Percentiles rank a stretch among this genome's conserved stretches.
These are phyloP conservation scores for Sminthopsis crassicaudata DNA, from an alignment of 2,113 vertebrate species.

Conservation along the genomic window DNA sequence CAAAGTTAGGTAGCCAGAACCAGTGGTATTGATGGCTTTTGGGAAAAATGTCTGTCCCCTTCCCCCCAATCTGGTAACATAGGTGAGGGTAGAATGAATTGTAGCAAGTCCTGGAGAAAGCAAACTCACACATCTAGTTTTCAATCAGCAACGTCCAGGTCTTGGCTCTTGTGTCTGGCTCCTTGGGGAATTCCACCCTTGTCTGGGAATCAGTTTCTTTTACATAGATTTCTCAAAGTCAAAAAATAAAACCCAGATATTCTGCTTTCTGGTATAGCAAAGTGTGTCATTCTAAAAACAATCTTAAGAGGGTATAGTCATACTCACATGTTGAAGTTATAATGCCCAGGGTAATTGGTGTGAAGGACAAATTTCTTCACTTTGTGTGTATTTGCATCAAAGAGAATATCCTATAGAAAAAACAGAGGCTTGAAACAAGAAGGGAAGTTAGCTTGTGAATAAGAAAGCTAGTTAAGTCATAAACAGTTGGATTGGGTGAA, in stretches of 20 bases:
- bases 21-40: background rate
- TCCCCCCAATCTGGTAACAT: background rate
- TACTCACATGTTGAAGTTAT: constrained; percentile 99
- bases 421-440: constrained; percentile 48
- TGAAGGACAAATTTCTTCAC: constrained; percentile 99
- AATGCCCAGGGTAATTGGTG: constrained; percentile 99
- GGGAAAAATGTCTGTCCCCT: background rate
- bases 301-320: background rate
- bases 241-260: background rate
- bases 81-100: background rate
- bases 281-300: constrained; percentile 6
- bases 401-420: constrained; percentile 93
- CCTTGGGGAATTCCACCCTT: background rate
- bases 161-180: background rate
- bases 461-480: background rate
- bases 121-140: background rate
- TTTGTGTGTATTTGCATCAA: constrained; percentile 97
- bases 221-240: background rate
- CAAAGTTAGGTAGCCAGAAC: background rate
- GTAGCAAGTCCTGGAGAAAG: background rate
- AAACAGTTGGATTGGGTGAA: background rate
- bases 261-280: background rate
- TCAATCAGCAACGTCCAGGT: background rate
- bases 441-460: constrained; percentile 27
- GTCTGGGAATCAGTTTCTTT: background rate